These are phyloP conservation scores for Thrips palmi DNA, from an alignment of 1,140 invertebrate genomes.

Conservation along the genomic window DNA sequence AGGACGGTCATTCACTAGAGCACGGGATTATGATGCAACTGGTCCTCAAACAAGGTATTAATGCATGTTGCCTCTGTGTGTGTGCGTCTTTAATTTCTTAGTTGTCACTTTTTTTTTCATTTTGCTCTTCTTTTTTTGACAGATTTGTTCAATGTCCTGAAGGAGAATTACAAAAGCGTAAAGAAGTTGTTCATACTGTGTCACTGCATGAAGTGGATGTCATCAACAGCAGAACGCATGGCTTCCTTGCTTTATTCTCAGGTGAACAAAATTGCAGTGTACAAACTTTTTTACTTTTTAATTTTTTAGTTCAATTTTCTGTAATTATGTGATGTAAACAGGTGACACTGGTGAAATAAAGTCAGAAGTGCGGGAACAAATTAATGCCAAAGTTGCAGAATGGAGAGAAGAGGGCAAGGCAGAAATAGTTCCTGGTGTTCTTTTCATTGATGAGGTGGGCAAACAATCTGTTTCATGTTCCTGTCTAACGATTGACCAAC, in stretches of 20 bases:
- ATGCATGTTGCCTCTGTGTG: background rate
- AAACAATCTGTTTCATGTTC: background rate
- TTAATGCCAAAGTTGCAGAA: slow-evolving; percentile 94
- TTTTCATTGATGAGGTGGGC: slow-evolving; percentile 71
- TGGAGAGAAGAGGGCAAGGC: slow-evolving; percentile 99
- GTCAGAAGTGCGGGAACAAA: slow-evolving; percentile 91
- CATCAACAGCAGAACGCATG: slow-evolving; percentile 92
- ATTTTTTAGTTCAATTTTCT: slow-evolving; percentile 23
- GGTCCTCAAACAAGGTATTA: slow-evolving; percentile 53
- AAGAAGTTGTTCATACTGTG: slow-evolving; percentile 93
- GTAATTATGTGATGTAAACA: slow-evolving; percentile 72
- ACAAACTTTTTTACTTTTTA: slow-evolving; percentile 21
- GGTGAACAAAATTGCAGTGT: slow-evolving; percentile 34
- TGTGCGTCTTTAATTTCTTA: background rate
- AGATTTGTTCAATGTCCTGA: slow-evolving; percentile 96
- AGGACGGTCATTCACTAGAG: slow-evolving; percentile 86
- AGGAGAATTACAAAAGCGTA: slow-evolving; percentile 96
- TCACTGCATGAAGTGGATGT: slow-evolving; percentile 98
- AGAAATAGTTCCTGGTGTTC: slow-evolving; percentile 90
- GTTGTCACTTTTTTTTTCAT: background rate
- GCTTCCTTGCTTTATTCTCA: slow-evolving; percentile 93
- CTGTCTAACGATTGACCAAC: background rate
- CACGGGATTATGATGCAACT: slow-evolving; percentile 95
- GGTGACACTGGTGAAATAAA: slow-evolving; percentile 99
- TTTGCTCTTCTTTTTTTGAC: slow-evolving; percentile 6